Conservation (phyloP, 1,140 invertebrate genomes). For the Scylla paramamosain region DNA sequence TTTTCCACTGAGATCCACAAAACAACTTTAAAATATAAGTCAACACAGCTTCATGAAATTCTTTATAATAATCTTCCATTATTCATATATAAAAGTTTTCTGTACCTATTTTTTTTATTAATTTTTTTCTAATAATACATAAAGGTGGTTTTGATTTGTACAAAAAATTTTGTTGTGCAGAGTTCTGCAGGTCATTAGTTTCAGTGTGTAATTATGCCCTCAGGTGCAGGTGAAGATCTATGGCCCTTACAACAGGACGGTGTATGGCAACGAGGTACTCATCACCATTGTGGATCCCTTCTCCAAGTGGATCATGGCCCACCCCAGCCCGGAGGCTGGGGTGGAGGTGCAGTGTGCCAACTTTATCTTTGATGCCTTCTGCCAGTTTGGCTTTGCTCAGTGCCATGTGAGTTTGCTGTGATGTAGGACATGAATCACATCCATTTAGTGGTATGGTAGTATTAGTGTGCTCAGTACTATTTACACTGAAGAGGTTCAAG, state of each 20-base stretch:
- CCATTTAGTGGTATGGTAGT: not conserved
- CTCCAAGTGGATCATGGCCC: conserved; percentile 79
- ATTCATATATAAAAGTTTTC: too few relatives aligned
- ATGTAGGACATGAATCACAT: not conserved
- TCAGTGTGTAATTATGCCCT: not conserved
- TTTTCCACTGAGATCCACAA: too few relatives aligned
- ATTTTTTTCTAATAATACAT: too few relatives aligned
- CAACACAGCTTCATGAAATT: too few relatives aligned
- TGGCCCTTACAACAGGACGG: conserved; percentile 78
- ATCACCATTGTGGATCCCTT: conserved; percentile 79
- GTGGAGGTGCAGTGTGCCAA: conserved; percentile 75
- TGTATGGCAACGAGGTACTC: conserved; percentile 77
- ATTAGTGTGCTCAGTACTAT: too few relatives aligned
- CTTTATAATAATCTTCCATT: too few relatives aligned
- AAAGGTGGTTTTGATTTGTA: too few relatives aligned
- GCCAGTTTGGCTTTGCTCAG: conserved; percentile 79
- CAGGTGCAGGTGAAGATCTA: conserved; percentile 79
- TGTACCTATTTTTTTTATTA: too few relatives aligned
- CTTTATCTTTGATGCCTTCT: conserved; percentile 79
- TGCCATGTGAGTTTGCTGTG: conserved; percentile 77
- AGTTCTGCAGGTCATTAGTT: too few relatives aligned
- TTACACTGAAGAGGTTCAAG: too few relatives aligned
- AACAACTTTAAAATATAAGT: too few relatives aligned
- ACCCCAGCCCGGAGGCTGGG: conserved; percentile 72
- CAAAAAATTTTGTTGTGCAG: too few relatives aligned